Base-by-base conservation (phyloP, 2,888 invertebrate genomes). In the Nomada hirtipes region DNA sequence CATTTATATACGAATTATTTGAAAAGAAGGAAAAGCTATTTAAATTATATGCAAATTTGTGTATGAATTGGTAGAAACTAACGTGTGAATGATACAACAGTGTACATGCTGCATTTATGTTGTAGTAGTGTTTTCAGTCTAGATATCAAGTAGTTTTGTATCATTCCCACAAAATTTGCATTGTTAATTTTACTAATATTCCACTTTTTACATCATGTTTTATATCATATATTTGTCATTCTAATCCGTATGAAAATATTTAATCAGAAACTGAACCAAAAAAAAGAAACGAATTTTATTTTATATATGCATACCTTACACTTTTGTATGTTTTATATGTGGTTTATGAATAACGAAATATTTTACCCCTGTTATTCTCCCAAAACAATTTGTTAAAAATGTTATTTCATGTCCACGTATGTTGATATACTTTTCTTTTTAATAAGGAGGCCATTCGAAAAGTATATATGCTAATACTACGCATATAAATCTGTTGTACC, bases 171-270 rank as follows among this genome's bases (percentile, higher is more conserved):
- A 65, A 52, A 15, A 73, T 53, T 69, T 20, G 29, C 15, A 60
- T 55, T 23, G 42, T 53, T 44, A 63, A 70, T 80, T 59, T 71
- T 13, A 57, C 50, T 61, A 1, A 65, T 61, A 64, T 74, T 67
- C 44, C 60, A 78, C 11, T 55, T n/a, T 69, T 15, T 52, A 52
- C 72, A 52, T 69, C 47, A 70, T 65, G 57, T 74, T 63, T 75
- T 76, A 79, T 70, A 76, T 47, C 70, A 79, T 70, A 76, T 52
- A 59, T 71, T 55, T 67, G 63, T 80, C 44, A n/a, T 44, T 76
- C 15, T 47, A 65, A 70, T 61, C 68, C 53, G 11, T 77, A 76
- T 23, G 18, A 74, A 55, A 82, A 55, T 23, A 68, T 3, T 78
- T 23, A 42, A 72, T 71, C 10, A 26, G 72, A 23, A 18, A 59